Conservation (phyloP, 1,140 invertebrate genomes). For the Rhyzopertha dominica region DNA sequence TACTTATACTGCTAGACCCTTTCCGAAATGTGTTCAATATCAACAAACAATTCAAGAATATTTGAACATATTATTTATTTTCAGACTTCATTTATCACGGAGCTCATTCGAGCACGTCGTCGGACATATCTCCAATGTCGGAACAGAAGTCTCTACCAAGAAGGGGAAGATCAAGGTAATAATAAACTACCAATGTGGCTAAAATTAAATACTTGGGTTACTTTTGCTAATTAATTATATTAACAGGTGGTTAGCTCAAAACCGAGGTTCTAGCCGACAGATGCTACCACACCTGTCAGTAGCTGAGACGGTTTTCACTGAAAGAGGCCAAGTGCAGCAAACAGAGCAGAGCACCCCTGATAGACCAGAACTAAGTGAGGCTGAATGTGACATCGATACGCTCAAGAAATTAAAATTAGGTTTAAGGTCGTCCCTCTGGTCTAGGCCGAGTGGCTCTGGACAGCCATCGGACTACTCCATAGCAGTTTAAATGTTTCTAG, state of each 20-base stretch:
- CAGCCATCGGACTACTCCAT: constrained; percentile 63
- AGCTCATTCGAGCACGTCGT: constrained; percentile 69
- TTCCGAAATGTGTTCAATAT: too few relatives aligned
- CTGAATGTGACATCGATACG: constrained; percentile 71
- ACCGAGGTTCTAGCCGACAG: constrained; percentile 49
- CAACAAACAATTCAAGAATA: too few relatives aligned
- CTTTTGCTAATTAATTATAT: too few relatives aligned
- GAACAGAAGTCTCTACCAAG: constrained; percentile 69
- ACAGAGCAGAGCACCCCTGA: constrained; percentile 43
- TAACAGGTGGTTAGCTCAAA: constrained; percentile 58
- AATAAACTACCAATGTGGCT: too few relatives aligned
- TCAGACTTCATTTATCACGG: constrained; percentile 70
- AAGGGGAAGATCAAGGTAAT: constrained; percentile 62
- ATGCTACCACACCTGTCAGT: constrained; percentile 57
- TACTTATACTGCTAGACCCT: too few relatives aligned
- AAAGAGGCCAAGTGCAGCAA: constrained; percentile 36
- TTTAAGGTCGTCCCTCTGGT: constrained; percentile 66
- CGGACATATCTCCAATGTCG: constrained; percentile 71
- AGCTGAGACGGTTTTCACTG: constrained; percentile 56
- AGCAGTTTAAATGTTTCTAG: constrained; percentile 50
- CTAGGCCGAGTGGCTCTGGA: constrained; percentile 53
- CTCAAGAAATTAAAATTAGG: constrained; percentile 69
- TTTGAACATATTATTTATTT: constrained; percentile 38
- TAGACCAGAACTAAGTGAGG: constrained; percentile 59
- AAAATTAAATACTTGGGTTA: too few relatives aligned